Conservation (phyloP, 2,888 invertebrate species). For the Drosophila hawaiiensis region DNA sequence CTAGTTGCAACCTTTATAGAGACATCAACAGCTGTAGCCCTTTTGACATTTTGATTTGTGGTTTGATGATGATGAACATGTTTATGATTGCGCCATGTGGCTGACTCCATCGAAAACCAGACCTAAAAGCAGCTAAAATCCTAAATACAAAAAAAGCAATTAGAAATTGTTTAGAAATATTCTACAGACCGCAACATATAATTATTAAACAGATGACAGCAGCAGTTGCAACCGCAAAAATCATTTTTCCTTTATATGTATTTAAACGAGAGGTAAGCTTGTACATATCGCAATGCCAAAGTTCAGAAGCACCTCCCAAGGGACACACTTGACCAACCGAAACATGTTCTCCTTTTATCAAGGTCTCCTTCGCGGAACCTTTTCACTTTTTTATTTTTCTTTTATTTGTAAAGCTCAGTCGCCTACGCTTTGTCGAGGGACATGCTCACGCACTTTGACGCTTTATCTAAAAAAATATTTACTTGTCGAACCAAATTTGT, state of each 20-base stretch:
- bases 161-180: conserved; percentile 44
- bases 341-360: conserved; percentile 52
- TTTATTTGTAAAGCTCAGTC: conserved; percentile 51
- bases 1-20: conserved; percentile 57
- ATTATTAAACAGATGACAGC: conserved; percentile 53
- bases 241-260: conserved; percentile 4
- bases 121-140: background rate
- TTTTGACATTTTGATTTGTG: conserved; percentile 79
- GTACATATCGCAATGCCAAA: conserved; percentile 28
- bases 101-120: conserved; percentile 4
- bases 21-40: conserved; percentile 74
- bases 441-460: conserved; percentile 65
- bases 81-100: conserved; percentile 50
- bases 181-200: conserved; percentile 53
- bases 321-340: conserved; percentile 37
- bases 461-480: conserved; percentile 74
- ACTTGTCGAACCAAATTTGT: conserved; percentile 57
- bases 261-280: conserved; percentile 5
- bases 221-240: conserved; percentile 67
- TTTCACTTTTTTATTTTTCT: conserved; percentile 18
- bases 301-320: conserved; percentile 31
- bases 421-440: conserved; percentile 48
- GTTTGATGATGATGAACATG: conserved; percentile 53
- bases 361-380: conserved; percentile 26
- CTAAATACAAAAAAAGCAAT: conserved; percentile 15